Evolutionary conservation across 2,113 vertebrate genomes (phyloP).

Genomic region (Poecile atricapillus): DNA sequence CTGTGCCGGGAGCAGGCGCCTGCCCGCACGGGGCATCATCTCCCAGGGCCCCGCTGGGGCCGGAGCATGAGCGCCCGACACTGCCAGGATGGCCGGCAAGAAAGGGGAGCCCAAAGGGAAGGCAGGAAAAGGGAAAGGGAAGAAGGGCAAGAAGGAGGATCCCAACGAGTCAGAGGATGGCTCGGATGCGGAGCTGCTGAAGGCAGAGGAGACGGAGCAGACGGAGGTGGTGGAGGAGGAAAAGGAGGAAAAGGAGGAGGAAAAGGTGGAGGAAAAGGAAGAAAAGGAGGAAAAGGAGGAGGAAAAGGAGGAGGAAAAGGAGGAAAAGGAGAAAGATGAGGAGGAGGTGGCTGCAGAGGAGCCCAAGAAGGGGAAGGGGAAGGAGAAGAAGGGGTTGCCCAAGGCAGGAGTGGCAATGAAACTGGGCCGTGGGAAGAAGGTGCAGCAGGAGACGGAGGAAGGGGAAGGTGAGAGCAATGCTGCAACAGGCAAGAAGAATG

Average conservation of each 20-base stretch:
- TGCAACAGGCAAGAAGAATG: constrained; percentile 15
- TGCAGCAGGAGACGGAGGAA: constrained; percentile 55
- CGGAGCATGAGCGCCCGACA: constrained; percentile 55
- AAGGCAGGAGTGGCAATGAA: constrained; percentile 72
- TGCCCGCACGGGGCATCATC: neutral
- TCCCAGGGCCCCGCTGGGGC: neutral
- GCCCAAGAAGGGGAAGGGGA: constrained; percentile 2
- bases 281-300: no score
- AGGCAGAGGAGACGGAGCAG: constrained; percentile 54
- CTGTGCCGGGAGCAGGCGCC: neutral
- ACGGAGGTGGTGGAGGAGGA: constrained; percentile 66
- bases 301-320: constrained; percentile 10
- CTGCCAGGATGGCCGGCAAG: constrained; percentile 79
- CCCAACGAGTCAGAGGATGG: constrained; percentile 80
- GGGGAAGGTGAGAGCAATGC: neutral
- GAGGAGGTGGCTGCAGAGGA: neutral
- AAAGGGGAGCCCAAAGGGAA: constrained; percentile 68
- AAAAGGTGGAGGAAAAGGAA: constrained; percentile 46
- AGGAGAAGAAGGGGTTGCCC: constrained; percentile 71
- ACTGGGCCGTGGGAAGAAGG: constrained; percentile 67
- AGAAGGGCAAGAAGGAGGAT: constrained; percentile 80
- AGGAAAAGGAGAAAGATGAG: constrained; percentile 45
- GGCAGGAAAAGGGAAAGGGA: constrained; percentile 23
- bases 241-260: constrained; percentile 61
- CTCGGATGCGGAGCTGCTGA: constrained; percentile 75